Evolutionary conservation across 2,888 invertebrate species (phyloP).

Genomic region (Monoplex corrugatus): DNA sequence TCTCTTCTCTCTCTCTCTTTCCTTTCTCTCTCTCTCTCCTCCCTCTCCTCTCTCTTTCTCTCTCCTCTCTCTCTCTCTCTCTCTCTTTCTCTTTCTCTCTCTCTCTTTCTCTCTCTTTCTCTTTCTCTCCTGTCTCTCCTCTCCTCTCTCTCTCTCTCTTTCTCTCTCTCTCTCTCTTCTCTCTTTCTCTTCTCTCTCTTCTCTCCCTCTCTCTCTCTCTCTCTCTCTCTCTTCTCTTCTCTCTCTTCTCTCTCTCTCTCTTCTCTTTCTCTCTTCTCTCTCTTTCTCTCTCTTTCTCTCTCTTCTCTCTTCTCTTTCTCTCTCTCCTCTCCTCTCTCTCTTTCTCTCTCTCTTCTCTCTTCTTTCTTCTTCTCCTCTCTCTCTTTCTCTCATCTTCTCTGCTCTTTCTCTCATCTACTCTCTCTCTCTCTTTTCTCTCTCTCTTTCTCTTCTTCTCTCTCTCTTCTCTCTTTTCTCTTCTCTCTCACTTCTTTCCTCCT

Average conservation of each 20-base stretch:
- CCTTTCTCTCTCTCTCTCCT: too few species aligned
- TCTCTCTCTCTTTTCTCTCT: not conserved
- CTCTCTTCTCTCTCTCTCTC: too few species aligned
- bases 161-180: not conserved
- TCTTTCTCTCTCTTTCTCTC: not conserved
- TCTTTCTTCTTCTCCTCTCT: not conserved
- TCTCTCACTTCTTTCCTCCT: not conserved
- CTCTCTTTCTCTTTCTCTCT: too few species aligned
- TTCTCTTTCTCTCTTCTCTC: not conserved
- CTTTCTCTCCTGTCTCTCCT: too few species aligned
- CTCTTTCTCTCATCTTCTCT: not conserved
- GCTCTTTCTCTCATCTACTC: not conserved
- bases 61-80: not conserved
- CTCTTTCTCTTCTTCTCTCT: not conserved
- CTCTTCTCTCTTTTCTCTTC: not conserved
- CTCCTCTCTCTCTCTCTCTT: not conserved
- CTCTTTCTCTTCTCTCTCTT: not conserved
- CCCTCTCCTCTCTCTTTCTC: too few species aligned
- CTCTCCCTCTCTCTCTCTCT: not conserved
- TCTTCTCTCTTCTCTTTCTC: slow-evolving; percentile 24
- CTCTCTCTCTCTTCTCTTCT: too few species aligned
- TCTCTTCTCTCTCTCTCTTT: not conserved
- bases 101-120: too few species aligned
- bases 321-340: slow-evolving; percentile 34
- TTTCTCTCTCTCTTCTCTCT: slow-evolving; percentile 12